Evolutionary conservation across 2,888 invertebrate genomes (phyloP), one percentile per base, ranked within the genome.

Genomic region (Orthosia cruda): DNA sequence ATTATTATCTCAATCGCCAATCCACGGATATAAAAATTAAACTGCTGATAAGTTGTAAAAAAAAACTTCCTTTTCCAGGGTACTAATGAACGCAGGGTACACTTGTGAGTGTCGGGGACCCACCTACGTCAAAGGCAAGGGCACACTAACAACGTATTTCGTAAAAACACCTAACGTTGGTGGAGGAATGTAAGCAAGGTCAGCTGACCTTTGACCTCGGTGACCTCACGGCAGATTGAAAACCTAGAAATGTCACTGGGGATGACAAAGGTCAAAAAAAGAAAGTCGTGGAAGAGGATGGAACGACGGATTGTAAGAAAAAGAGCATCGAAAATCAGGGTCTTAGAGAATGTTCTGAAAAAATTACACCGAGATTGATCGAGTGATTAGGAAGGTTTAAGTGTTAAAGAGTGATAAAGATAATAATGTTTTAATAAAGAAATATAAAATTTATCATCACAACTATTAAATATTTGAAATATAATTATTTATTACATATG

Each of bases 41-140:
- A 32, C 32, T 7, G 7, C 40, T 40, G 40, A 40, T 40, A 40
- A 40, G n/a, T 4, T 40, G 9, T 9, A 9, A 40, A 9, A 40
- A 58, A 16, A 12, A 16, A 50, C 67, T 7, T 74, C 66, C 0
- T 18, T 23, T 89, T 92, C 9, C 93, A 97, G 98, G 89, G 98
- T 99, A 69, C 96, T 99, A 57, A 98, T 98, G 97, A 97, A 97
- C 73, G 98, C 98, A 4, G 99, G 99, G 5, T 99, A 99, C 94
- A 97, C 98, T 23, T 98, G 99, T 88, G 98, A 99, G 89, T 99
- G 99, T 91, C 97, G 99, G 32, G 99, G 99, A 0, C 98, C 99
- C 0, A 99, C 99, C 5, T 98, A 97, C 90, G 99, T 99, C 15
- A 99, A 99, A 95, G 99, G 99, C 58, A 99, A 99, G 94, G 99